Evolutionary conservation across 2,888 invertebrate genomes (phyloP), one percentile per base, ranked within the genome.

Genomic region (Apomyelois bistriatella): DNA sequence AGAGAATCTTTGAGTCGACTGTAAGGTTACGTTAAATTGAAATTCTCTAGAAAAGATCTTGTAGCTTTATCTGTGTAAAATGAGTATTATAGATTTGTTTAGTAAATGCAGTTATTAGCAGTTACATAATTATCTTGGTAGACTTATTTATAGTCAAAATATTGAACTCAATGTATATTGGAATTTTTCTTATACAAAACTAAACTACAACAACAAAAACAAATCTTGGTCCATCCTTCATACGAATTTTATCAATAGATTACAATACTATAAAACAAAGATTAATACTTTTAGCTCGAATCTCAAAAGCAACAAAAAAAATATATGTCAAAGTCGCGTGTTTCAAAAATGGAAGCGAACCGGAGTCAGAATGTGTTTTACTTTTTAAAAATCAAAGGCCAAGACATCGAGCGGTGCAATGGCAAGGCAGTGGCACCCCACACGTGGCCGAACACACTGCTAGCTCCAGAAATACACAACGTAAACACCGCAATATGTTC

Each of bases 401-500:
- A 65, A 65, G 68, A 65, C 65, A 43, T 41, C 28, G 58, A 55
- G 58, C 53, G 53, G 54, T 55, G 58, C 61, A 65, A 58, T 58
- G 65, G 64, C 61, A 58, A 59, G 61, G 57, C 63, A 60, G 59
- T 52, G 53, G 63, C 65, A 46, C 52, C 52, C 78, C 81, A 82
- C 85, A 84, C 82, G 83, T 82, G 83, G 76, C 64, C 70, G 66
- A 71, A 78, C 79, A 80, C 84, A 82, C 82, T 79, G 83, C 73
- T 65, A 61, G 81, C 71, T 74, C 82, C 84, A 82, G 83, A 86
- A 87, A 87, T 87, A 88, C 71, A 66, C 79, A 72, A 73, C 68
- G 82, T 86, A 85, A 85, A 86, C 85, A 85, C 66, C 67, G 73
- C 80, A 80, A 79, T 77, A 79, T 82, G 85, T 82, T 83, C 81